A percentile compares a stretch with the other conserved stretches of the same genome.
Evolutionary conservation across 2,888 invertebrate genomes (phyloP).

Genomic region (Cryptus armator): DNA sequence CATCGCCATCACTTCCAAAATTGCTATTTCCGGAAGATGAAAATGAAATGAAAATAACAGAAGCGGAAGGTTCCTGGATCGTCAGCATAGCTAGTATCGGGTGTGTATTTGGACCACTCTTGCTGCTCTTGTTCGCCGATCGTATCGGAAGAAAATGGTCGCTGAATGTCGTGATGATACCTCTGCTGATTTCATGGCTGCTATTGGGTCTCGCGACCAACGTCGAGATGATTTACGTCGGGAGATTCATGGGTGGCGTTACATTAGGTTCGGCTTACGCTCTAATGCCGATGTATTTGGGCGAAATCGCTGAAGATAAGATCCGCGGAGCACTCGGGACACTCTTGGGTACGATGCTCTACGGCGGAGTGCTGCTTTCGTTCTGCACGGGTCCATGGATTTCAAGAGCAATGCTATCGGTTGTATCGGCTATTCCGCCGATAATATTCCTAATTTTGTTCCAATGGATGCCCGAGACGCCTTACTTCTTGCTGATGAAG

Average conservation of each 20-base stretch:
- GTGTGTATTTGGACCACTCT: constrained; percentile 41
- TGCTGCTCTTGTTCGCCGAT: constrained; percentile 24
- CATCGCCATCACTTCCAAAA: constrained; percentile 43
- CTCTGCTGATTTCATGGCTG: constrained; percentile 34
- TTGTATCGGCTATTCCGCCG: constrained; percentile 15
- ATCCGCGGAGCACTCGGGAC: constrained; percentile 45
- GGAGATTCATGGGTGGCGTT: constrained; percentile 48
- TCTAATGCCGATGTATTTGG: constrained; percentile 49
- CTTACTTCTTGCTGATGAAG: constrained; percentile 47
- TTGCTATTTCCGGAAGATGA: not conserved
- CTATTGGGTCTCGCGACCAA: not conserved
- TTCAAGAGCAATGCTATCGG: not conserved
- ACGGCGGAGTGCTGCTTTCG: not conserved
- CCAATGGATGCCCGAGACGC: constrained; percentile 51
- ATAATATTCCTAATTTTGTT: constrained; percentile 31
- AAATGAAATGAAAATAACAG: not conserved
- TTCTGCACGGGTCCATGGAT: constrained; percentile 1
- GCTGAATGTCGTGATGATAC: constrained; percentile 18
- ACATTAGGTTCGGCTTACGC: constrained; percentile 6
- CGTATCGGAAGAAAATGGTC: constrained; percentile 54
- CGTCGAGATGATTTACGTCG: not conserved
- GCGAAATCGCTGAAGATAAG: constrained; percentile 50
- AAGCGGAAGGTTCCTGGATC: constrained; percentile 13
- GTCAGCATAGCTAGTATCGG: constrained; percentile 37
- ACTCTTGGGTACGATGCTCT: not conserved